Evolutionary conservation across 2,888 invertebrate species (phyloP), one percentile per base, ranked within the genome.

Genomic region (Campoplex capitator): DNA sequence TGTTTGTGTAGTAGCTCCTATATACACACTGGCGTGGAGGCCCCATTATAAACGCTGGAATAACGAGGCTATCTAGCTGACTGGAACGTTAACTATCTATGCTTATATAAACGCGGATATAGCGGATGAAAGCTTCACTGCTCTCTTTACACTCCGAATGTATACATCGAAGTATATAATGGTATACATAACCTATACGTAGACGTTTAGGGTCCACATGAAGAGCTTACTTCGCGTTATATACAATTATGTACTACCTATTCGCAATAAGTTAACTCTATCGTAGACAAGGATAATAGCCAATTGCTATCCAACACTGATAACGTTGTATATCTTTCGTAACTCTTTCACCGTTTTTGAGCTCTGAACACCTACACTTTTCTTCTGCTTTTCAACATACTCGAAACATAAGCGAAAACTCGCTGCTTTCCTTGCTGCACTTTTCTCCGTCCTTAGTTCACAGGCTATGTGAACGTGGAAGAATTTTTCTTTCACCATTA

Each of bases 231-330:
- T 71, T 51, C 58, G 71, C 38, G 71, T 83, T 80, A 86, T 84
- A 71, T 80, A 77, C 80, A 56, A 71, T 74, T 85, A 80, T 71
- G 38, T 62, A 75, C 51, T 23, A 79, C 48, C 67, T 67, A 78
- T 45, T 74, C 70, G 62, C 13, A 58, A 81, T 70, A 77, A 13
- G 73, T 45, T 79, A 48, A 42, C 16, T 54, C 56, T 71, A 73
- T 71, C 51, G 70, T 48, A 23, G 32, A 84, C 68, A 56, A 56
- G 82, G 74, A 73, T 89, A 90, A 91, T 88, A 85, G 89, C 86
- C 89, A 89, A 89, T 91, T 88, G 81, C 75, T 67, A 83, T 73
- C 32, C 32, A 85, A 75, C 87, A 74, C 87, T 88, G 88, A 89
- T 89, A 88, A 85, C 84, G 73, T 78, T 78, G 74, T 84, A 83